Base-by-base conservation (phyloP, 2,797 vertebrate species). In the Discoglossus pictus region DNA sequence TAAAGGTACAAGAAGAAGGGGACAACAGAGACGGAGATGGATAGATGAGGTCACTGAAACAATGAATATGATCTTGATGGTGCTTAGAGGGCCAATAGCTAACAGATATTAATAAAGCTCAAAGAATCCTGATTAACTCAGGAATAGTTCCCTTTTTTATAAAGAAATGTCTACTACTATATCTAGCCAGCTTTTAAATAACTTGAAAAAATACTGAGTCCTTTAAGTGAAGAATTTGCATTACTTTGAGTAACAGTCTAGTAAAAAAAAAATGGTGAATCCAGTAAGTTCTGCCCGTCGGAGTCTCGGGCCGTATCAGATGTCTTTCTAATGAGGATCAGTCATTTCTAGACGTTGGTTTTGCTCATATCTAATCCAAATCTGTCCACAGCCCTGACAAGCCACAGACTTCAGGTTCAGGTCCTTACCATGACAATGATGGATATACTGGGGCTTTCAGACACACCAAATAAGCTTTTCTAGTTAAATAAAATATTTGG, bases 301-400 rank as follows among this genome's bases (percentile, higher is more conserved):
- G 65, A 74, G 75, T 65, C 75, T 65, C 67, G 31, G 76, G 59
- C 36, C 53, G 76, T 78, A 81, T 86, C 78, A 55, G 78, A 73
- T 82, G 71, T 84, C 83, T 82, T 81, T 77, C 69, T 82, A 84
- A 85, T 68, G 68, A 88, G 79, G 76, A 81, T 80, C 64, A 73
- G 75, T 76, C 76, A 69, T 84, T 78, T 76, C 78, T 72, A 75
- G 80, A 80, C 47, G 73, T 77, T 61, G 54, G 67, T 64, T 75
- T 77, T 72, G 48, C 65, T 79, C 74, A 4, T 71, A 71, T 77
- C 78, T 75, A 76, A 77, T 80, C 75, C 75, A 75, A 78, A 84
- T 83, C 79, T 75, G 75, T 78, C 78, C 81, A 72, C 40, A 4
- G 66, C 62, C 62, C 66, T 82, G 82, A 82, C 80, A 82, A 73